These are phyloP conservation scores for Cecidostiba fungosa DNA, from an alignment of 2,888 invertebrate species.

Conservation along the genomic window DNA sequence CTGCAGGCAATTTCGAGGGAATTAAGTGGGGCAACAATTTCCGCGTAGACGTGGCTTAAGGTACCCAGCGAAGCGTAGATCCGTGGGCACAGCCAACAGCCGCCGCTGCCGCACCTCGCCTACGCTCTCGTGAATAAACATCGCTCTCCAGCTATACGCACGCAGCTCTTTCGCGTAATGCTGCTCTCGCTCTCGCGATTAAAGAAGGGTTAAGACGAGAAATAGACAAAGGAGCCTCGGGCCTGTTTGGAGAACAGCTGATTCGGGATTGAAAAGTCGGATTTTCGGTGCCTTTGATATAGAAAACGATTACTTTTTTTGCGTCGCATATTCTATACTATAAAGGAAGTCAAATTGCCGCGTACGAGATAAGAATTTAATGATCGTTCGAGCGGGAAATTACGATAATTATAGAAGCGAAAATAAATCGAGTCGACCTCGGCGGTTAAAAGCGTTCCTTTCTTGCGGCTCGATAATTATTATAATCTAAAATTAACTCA, in stretches of 20 bases:
- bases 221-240: neutral
- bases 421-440: neutral
- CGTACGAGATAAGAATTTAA: neutral
- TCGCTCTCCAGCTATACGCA: conserved; percentile 9
- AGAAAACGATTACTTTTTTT: too few relatives aligned
- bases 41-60: conserved; percentile 71
- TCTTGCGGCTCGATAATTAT: neutral
- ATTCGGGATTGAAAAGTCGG: conserved; percentile 11
- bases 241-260: conserved; percentile 27
- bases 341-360: neutral
- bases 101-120: conserved; percentile 67
- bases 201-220: neutral
- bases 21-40: conserved; percentile 71
- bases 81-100: conserved; percentile 74
- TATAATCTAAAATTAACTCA: neutral
- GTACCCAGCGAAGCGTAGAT: conserved; percentile 73
- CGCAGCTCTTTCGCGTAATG: conserved; percentile 12
- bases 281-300: neutral
- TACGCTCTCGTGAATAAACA: conserved; percentile 63
- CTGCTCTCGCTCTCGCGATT: conserved; percentile 44
- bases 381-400: neutral
- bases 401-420: neutral
- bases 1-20: conserved; percentile 65
- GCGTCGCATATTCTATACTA: neutral
- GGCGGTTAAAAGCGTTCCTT: conserved; percentile 2